A percentile compares a stretch with the other conserved stretches of the same genome.
Conservation (phyloP, 2,888 invertebrate species). For the Ptilodon capucinus region DNA sequence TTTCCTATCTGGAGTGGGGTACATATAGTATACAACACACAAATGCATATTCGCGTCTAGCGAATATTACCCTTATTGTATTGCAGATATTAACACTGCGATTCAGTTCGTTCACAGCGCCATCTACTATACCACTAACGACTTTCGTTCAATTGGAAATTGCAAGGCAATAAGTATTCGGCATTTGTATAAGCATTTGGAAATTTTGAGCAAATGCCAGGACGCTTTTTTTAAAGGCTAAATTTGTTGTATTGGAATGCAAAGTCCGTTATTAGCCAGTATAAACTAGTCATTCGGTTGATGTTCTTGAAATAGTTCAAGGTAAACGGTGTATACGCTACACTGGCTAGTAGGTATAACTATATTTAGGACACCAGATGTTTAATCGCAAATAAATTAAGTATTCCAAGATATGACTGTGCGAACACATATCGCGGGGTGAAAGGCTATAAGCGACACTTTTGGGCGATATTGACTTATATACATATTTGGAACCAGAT, state of each 20-base stretch:
- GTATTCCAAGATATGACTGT: too few relatives aligned
- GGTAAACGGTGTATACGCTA: not conserved
- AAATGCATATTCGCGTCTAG: too few relatives aligned
- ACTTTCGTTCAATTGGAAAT: not conserved
- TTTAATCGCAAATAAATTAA: not conserved
- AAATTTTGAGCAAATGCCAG: slow-evolving; percentile 26
- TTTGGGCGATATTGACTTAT: too few relatives aligned
- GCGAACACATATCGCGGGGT: too few relatives aligned
- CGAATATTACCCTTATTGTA: too few relatives aligned
- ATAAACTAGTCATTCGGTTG: not conserved
- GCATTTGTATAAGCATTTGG: slow-evolving; percentile 7
- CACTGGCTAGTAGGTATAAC: not conserved
- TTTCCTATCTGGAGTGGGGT: too few relatives aligned
- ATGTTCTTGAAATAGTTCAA: slow-evolving; percentile 1
- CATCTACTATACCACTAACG: not conserved
- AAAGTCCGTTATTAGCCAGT: not conserved
- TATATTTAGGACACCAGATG: not conserved
- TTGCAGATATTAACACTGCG: too few relatives aligned
- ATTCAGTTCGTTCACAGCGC: not conserved
- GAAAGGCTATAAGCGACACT: too few relatives aligned
- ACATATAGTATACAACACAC: too few relatives aligned
- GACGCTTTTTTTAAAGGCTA: slow-evolving; percentile 9
- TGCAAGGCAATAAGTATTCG: slow-evolving; percentile 2
- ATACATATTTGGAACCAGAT: too few relatives aligned
- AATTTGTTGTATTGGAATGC: not conserved